Percentiles rank a stretch among this genome's conserved stretches.
Conservation (phyloP, 2,888 invertebrate genomes). For the Tiliacea citrago region DNA sequence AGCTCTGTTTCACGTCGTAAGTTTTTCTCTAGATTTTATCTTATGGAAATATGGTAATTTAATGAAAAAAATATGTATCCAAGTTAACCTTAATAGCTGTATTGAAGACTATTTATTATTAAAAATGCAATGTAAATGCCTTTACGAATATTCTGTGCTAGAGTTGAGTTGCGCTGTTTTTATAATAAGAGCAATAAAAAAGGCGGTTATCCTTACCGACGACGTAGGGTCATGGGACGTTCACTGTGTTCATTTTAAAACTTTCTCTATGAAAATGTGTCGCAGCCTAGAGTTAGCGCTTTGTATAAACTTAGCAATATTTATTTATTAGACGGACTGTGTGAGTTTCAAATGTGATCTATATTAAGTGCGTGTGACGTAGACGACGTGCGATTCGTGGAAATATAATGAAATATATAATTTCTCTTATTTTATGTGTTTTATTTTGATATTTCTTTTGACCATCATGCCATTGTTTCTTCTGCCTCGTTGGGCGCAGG, state of each 20-base stretch:
- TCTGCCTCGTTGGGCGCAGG: too few species aligned
- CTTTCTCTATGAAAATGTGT: conserved; percentile 45
- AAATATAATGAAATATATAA: conserved; percentile 87
- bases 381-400: conserved; percentile 78
- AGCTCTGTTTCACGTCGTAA: neutral
- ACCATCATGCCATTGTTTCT: neutral
- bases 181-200: neutral
- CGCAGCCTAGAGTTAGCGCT: conserved; percentile 55
- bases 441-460: conserved; percentile 61
- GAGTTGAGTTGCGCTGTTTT: neutral
- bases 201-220: too few species aligned
- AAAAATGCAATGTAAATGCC: neutral
- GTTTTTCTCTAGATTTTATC: too few species aligned
- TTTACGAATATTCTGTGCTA: neutral
- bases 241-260: neutral
- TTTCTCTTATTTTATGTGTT: conserved; percentile 83
- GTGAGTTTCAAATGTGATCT: conserved; percentile 73
- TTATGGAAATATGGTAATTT: neutral
- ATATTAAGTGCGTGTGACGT: conserved; percentile 69
- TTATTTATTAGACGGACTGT: conserved; percentile 80
- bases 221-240: neutral
- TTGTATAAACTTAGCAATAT: conserved; percentile 75
- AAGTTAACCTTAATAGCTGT: neutral
- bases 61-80: neutral
- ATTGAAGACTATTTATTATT: neutral